phyloP scores from a whole-genome alignment of 2,888 invertebrate species.

The Phengaris arion region DNA sequence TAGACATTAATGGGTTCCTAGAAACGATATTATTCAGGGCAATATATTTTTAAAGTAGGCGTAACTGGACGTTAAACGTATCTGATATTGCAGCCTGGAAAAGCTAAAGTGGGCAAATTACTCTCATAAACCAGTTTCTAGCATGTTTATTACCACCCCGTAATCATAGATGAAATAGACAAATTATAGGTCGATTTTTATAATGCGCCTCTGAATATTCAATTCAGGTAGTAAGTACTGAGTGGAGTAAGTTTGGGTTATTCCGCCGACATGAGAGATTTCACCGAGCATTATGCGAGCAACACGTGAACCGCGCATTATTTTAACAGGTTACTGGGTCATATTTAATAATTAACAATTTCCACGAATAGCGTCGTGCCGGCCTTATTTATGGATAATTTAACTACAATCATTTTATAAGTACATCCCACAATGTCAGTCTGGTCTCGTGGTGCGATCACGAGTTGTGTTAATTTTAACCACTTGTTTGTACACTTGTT shows the following conservation, averaged over 20 bases:
- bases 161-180: not conserved
- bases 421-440: not conserved
- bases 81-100: not conserved
- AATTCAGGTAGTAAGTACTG: not conserved
- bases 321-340: constrained; percentile 22
- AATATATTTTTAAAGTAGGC: not conserved
- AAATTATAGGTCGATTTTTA: not conserved
- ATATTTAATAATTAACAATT: constrained; percentile 24
- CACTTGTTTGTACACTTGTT: not conserved
- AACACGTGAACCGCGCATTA: constrained; percentile 15
- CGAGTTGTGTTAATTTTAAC: not conserved
- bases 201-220: constrained; percentile 16
- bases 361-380: not conserved
- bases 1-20: not conserved
- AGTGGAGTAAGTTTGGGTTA: constrained; percentile 2
- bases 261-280: not conserved
- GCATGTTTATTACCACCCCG: constrained; percentile 2
- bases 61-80: not conserved
- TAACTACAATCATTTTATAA: not conserved
- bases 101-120: not conserved
- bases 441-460: no score
- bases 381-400: constrained; percentile 1
- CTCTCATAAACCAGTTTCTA: not conserved
- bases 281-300: not conserved
- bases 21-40: not conserved